Base-by-base conservation (phyloP, 2,888 invertebrate genomes). In the Scaptomyza reducta region DNA sequence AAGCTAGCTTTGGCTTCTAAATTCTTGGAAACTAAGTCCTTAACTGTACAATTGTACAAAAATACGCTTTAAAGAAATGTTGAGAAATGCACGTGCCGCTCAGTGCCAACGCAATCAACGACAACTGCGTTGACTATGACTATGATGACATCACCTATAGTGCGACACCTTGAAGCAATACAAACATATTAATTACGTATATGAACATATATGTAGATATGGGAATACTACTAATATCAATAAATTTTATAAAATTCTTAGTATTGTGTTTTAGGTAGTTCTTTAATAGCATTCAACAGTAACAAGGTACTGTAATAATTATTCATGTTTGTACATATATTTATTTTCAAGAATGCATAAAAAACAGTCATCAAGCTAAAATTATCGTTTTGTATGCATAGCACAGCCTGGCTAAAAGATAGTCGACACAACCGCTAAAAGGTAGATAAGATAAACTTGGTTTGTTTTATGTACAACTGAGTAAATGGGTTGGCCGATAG, bases 401-500 rank as follows among this genome's bases (percentile, higher is more conserved):
- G 35, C 29, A 14, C 22, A 55, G 31, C 47, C 42, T 11, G 45
- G n/a, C 18, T 18, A 40, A 59, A 55, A 64, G 42, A 46, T 50
- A 46, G 45, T 50, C 27, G 33, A 40, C 35, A 22, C 40, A 51
- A 70, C 25, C 49, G 25, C 45, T 54, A 40, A 64, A 55, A 41
- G 72, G 63, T 53, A 55, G 81, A 81, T 81, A 81, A 84, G 81
- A 84, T 81, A 79, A 74, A 46, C 38, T 54, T 62, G 58, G 71
- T 77, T 79, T 81, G 85, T 72, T 81, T 70, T 70, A 71, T 85
- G 70, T 82, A 68, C 72, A 60, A 25, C 46, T 55, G 44, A 58
- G 51, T 42, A 70, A 70, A 67, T 55, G 49, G 47, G 69, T 55
- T 49, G 64, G 47, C 31, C 41, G 31, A 41, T 62, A 10, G 44